Evolutionary conservation across 2,113 vertebrate genomes (phyloP).

Genomic region (Ceyx cyanopectus): DNA sequence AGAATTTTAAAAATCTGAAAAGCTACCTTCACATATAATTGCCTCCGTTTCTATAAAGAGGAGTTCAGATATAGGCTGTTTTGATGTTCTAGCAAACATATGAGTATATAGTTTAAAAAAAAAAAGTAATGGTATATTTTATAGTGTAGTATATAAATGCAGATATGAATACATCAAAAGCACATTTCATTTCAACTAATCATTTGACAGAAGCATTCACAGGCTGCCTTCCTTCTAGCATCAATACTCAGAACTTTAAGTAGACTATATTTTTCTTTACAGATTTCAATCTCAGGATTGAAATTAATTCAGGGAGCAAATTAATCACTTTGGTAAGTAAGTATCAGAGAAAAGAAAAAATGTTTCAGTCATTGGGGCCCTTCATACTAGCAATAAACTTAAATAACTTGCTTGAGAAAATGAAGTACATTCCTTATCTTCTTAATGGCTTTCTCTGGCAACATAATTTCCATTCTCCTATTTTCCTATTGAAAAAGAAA

Average conservation of each 20-base stretch:
- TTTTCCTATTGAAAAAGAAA: neutral
- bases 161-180: neutral
- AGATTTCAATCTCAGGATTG: neutral
- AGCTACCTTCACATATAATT: neutral
- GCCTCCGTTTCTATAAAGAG: neutral
- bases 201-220: neutral
- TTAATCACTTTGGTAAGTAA: neutral
- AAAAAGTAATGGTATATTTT: no score
- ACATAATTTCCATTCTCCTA: neutral
- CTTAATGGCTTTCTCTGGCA: neutral
- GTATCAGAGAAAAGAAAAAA: neutral
- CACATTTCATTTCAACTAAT: neutral
- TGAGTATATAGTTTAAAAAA: neutral
- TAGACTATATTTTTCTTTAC: neutral
- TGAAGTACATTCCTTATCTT: neutral
- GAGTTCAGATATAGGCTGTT: constrained; percentile 15
- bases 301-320: neutral
- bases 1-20: neutral
- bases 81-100: neutral
- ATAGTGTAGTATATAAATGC: no score
- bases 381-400: neutral
- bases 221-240: neutral
- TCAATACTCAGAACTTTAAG: neutral
- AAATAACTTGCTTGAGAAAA: no score
- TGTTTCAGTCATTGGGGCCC: neutral